A percentile compares a stretch with the other conserved stretches of the same genome.
phyloP scores from a whole-genome alignment of 2,888 invertebrate species.

The Cephus sareptanus region DNA sequence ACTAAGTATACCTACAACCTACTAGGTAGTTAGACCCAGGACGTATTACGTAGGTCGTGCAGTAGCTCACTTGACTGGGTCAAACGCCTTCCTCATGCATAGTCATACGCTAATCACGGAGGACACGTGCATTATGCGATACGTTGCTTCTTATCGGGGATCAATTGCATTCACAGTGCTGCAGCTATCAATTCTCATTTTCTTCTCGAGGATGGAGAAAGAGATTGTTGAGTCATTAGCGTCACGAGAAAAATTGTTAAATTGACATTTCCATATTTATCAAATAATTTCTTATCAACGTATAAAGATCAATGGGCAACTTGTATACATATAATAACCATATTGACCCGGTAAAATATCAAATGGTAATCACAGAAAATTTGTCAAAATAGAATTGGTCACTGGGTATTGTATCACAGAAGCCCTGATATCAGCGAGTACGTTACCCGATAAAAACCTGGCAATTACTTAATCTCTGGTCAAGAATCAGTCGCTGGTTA shows the following conservation, averaged over 20 bases:
- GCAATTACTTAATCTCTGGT: slow-evolving; percentile 54
- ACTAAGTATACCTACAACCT: neutral
- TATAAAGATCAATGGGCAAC: neutral
- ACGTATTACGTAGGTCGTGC: neutral
- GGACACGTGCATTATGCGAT: slow-evolving; percentile 24
- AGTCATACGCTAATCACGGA: slow-evolving; percentile 39
- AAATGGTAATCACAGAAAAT: neutral
- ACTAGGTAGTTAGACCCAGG: neutral
- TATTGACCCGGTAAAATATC: neutral
- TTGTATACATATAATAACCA: neutral
- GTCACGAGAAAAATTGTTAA: neutral
- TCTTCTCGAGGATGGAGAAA: neutral
- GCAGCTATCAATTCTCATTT: neutral
- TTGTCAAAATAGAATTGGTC: neutral
- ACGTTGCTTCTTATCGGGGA: neutral
- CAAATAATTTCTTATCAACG: neutral
- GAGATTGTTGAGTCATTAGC: neutral
- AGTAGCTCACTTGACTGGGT: slow-evolving; percentile 37
- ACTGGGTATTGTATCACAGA: neutral
- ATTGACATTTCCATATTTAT: neutral
- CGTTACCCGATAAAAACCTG: slow-evolving; percentile 42
- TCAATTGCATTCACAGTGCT: neutral
- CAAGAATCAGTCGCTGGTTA: slow-evolving; percentile 42
- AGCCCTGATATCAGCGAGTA: slow-evolving; percentile 25
- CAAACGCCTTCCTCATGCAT: slow-evolving; percentile 43